Conservation (phyloP, 2,113 vertebrate species). For the Chloropsis cyanopogon region DNA sequence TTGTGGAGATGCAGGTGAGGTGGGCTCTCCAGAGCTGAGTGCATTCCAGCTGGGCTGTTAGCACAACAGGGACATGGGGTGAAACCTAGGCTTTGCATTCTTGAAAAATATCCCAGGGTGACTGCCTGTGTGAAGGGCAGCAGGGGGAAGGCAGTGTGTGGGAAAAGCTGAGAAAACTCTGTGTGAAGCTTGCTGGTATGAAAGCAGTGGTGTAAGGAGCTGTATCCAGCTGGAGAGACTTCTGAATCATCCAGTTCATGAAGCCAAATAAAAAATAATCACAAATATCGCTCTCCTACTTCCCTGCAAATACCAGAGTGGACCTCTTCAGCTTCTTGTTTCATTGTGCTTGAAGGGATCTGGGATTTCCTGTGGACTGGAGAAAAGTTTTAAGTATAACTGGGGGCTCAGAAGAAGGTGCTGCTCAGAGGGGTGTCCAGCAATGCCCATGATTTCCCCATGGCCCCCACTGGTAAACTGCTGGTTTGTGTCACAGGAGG, state of each 20-base stretch:
- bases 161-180: background rate
- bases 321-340: background rate
- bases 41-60: background rate
- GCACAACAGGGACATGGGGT: background rate
- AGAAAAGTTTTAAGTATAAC: background rate
- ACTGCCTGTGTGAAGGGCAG: background rate
- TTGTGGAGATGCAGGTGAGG: background rate
- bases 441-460: rapidly evolving
- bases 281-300: background rate
- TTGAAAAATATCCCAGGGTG: background rate
- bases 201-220: background rate
- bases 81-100: background rate
- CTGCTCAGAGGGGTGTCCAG: background rate
- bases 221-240: background rate
- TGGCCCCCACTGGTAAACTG: rapidly evolving
- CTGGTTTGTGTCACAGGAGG: background rate
- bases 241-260: background rate
- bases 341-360: background rate
- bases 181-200: background rate
- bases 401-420: background rate
- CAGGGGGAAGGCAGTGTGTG: rapidly evolving
- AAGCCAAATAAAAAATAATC: background rate
- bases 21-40: background rate
- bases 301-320: background rate
- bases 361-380: background rate